Evolutionary conservation across 2,113 vertebrate genomes (phyloP).

Genomic region (Misgurnus anguillicaudatus): DNA sequence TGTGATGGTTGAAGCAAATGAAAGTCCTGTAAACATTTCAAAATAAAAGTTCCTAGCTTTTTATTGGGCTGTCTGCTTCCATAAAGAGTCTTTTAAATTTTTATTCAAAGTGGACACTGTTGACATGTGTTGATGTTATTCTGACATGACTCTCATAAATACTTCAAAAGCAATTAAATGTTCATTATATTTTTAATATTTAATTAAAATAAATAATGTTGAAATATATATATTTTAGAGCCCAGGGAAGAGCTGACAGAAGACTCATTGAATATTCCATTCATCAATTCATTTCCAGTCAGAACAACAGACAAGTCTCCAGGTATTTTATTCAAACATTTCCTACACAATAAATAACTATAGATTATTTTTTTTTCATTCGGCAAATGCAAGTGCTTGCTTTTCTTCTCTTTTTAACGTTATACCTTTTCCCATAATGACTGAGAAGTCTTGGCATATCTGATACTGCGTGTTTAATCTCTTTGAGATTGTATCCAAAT

Average conservation of each 20-base stretch:
- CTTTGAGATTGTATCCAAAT: slow-evolving; percentile 50
- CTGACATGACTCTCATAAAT: background rate
- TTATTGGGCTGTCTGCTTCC: too few relatives aligned
- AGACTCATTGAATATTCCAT: background rate
- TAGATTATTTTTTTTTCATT: background rate
- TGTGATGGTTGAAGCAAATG: too few relatives aligned
- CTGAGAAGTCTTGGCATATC: slow-evolving; percentile 41
- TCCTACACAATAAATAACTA: background rate
- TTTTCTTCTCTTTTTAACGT: background rate
- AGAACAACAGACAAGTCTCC: slow-evolving; percentile 44
- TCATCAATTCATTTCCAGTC: slow-evolving; percentile 42
- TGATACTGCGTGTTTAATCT: slow-evolving; percentile 34
- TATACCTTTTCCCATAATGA: slow-evolving; percentile 22
- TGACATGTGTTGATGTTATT: too few relatives aligned
- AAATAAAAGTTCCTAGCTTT: too few relatives aligned
- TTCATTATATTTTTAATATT: background rate
- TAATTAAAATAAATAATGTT: too few relatives aligned
- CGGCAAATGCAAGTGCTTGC: slow-evolving; percentile 23
- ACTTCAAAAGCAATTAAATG: background rate
- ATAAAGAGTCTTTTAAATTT: too few relatives aligned
- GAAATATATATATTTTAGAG: slow-evolving; percentile 23
- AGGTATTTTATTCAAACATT: slow-evolving; percentile 21
- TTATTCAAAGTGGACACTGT: too few relatives aligned
- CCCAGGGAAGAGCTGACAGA: slow-evolving; percentile 37
- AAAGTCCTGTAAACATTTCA: too few relatives aligned